Conservation (phyloP, 1,140 invertebrate genomes). For the Arion vulgaris region DNA sequence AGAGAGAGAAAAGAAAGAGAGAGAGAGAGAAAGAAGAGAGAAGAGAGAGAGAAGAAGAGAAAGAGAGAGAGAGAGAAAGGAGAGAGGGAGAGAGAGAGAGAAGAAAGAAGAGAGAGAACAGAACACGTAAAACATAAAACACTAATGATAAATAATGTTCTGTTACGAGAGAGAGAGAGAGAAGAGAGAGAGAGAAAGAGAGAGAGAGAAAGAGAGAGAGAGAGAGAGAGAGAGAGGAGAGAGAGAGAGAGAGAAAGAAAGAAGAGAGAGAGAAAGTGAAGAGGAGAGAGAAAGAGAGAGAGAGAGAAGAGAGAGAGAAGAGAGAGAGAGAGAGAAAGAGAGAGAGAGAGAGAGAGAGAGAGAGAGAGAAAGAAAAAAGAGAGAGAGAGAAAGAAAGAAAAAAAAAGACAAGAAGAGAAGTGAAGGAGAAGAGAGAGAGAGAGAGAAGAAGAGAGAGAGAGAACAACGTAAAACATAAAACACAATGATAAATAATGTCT, state of each 20-base stretch:
- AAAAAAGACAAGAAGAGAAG: too few relatives aligned
- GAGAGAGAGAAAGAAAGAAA: background rate
- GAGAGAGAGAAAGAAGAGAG: background rate
- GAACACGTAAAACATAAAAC: slow-evolving; percentile 14
- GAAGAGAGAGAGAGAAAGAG: background rate
- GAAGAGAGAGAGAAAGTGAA: slow-evolving; percentile 1
- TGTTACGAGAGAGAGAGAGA: background rate
- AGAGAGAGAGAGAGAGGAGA: background rate
- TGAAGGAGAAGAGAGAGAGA: too few relatives aligned
- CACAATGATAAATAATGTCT: too few relatives aligned
- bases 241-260: background rate
- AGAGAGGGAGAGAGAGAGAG: background rate
- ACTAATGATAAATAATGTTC: too few relatives aligned
- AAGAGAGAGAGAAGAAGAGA: background rate
- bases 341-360: background rate
- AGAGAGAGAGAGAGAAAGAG: background rate
- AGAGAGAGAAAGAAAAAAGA: background rate
- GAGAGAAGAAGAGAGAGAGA: too few relatives aligned
- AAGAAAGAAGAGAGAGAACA: background rate
- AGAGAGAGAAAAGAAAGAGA: slow-evolving; percentile 15
- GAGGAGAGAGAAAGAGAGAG: slow-evolving; percentile 1
- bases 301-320: background rate
- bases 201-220: background rate
- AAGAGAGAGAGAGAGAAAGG: background rate
- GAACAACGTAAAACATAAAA: too few relatives aligned